A percentile compares a stretch with the other conserved stretches of the same genome.
phyloP scores from a whole-genome alignment of 2,888 invertebrate genomes.

The Notodonta ziczac region DNA sequence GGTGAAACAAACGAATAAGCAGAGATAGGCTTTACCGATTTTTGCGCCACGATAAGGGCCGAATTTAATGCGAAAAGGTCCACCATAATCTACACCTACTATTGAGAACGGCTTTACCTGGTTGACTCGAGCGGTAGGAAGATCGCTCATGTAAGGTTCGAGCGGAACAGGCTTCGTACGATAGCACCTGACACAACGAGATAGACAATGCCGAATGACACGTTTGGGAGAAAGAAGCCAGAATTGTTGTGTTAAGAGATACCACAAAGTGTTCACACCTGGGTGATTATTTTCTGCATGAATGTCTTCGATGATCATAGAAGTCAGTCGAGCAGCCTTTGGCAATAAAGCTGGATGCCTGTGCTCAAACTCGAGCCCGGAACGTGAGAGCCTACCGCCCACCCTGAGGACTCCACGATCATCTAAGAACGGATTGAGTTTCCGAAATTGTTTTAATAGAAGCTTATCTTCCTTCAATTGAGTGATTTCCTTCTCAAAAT shows the following conservation, averaged over 20 bases:
- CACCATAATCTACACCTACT: background rate
- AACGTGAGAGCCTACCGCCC: slow-evolving; percentile 12
- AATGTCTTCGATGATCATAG: background rate
- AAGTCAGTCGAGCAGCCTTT: background rate
- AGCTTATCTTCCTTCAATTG: background rate
- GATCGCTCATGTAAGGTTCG: background rate
- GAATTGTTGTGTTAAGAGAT: background rate
- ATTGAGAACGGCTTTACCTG: background rate
- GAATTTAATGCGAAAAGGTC: background rate
- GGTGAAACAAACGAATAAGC: background rate
- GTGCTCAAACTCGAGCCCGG: slow-evolving; percentile 12
- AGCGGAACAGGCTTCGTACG: background rate
- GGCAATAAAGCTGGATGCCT: slow-evolving; percentile 9
- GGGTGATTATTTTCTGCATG: background rate
- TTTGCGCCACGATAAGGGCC: background rate
- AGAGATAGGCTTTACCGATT: background rate
- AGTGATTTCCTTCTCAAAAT: background rate
- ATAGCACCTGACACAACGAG: background rate
- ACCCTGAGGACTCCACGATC: slow-evolving; percentile 12
- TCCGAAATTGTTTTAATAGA: background rate
- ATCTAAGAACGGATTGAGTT: slow-evolving; percentile 11
- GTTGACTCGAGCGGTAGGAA: background rate
- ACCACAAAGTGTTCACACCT: background rate
- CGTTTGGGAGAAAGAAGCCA: background rate
- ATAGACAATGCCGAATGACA: background rate